Percentiles rank a stretch among this genome's conserved stretches.
Evolutionary conservation across 1,140 invertebrate species (phyloP).

Genomic region (Eubasilissa regina): DNA sequence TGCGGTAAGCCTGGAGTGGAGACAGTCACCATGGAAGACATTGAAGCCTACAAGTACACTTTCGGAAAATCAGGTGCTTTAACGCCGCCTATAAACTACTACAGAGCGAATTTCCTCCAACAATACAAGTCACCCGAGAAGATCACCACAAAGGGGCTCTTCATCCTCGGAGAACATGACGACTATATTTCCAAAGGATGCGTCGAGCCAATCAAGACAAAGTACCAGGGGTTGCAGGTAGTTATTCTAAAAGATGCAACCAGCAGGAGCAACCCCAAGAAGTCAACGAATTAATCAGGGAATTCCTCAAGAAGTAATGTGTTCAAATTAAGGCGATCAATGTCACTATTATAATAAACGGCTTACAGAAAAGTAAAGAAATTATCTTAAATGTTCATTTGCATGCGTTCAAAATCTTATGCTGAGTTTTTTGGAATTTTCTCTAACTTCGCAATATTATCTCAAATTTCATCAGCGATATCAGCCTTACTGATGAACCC

Average conservation of each 20-base stretch:
- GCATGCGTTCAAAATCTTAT: too few relatives aligned
- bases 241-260: conserved; percentile 66
- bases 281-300: conserved; percentile 71
- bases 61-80: conserved; percentile 72
- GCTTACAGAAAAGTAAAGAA: too few relatives aligned
- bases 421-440: too few relatives aligned
- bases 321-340: too few relatives aligned
- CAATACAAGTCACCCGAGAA: neutral
- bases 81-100: conserved; percentile 77
- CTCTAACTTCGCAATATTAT: too few relatives aligned
- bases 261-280: conserved; percentile 73
- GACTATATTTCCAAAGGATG: conserved; percentile 66
- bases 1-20: conserved; percentile 15
- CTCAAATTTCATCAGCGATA: too few relatives aligned
- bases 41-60: conserved; percentile 75
- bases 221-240: conserved; percentile 66
- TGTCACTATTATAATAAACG: too few relatives aligned
- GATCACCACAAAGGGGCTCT: conserved; percentile 60
- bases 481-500: too few relatives aligned
- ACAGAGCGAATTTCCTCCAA: conserved; percentile 64
- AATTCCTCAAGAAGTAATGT: conserved; percentile 67
- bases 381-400: too few relatives aligned
- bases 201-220: conserved; percentile 64
- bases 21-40: conserved; percentile 68
- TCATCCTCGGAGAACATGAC: conserved; percentile 74